Conservation (phyloP, 2,888 invertebrate species). For the Latrodectus elegans region DNA sequence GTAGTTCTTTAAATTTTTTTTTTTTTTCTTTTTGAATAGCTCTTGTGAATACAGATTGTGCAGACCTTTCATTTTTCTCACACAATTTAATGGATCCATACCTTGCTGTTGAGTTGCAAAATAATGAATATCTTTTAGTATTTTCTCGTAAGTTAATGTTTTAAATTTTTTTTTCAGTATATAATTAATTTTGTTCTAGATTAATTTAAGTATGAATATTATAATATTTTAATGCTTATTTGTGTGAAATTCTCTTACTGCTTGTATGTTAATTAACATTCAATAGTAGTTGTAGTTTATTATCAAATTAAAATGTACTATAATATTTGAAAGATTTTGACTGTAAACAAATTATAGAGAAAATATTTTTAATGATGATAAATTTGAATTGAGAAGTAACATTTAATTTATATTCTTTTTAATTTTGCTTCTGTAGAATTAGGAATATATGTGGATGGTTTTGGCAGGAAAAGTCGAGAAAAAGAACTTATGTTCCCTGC, state of each 20-base stretch:
- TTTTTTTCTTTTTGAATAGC: slow-evolving; percentile 81
- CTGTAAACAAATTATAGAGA: no score
- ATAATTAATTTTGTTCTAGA: not conserved
- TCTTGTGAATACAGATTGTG: slow-evolving; percentile 93
- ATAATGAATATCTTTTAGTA: slow-evolving; percentile 78
- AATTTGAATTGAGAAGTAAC: no score
- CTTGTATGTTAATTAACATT: no score
- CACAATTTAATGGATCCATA: slow-evolving; percentile 90
- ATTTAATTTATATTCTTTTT: not conserved
- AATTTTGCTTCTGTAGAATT: slow-evolving; percentile 77
- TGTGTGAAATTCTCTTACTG: no score
- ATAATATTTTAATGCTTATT: not conserved
- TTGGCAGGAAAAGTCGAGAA: slow-evolving; percentile 90
- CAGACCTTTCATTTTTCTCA: slow-evolving; percentile 88
- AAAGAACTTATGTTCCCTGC: slow-evolving; percentile 96
- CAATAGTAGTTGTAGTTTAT: not conserved
- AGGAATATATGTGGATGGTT: slow-evolving; percentile 92
- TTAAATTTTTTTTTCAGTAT: no score
- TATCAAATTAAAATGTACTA: no score
- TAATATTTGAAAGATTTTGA: no score
- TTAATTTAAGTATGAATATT: not conserved
- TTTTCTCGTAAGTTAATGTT: slow-evolving; percentile 73
- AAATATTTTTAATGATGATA: no score
- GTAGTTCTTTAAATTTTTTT: no score
- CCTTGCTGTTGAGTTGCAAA: slow-evolving; percentile 81